Percentiles rank a stretch among this genome's conserved stretches.
phyloP scores from a whole-genome alignment of 2,797 vertebrate species.

The Picus viridis region DNA sequence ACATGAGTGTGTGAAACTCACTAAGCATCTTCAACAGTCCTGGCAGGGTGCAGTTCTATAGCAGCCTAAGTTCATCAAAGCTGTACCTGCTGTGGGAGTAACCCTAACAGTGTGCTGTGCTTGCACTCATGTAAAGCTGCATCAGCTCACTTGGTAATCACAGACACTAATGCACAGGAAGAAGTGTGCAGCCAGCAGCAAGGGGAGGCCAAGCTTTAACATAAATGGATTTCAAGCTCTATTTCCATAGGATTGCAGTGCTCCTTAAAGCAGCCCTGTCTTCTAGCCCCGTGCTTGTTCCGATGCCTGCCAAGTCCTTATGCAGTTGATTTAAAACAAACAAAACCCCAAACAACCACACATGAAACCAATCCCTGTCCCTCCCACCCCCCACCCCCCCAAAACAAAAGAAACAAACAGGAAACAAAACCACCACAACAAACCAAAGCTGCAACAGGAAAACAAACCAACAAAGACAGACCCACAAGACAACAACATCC shows the following conservation, averaged over 20 bases:
- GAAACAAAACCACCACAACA: no score
- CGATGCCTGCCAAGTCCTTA: background rate
- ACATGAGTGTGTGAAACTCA: background rate
- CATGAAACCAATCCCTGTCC: background rate
- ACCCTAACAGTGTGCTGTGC: rapidly evolving
- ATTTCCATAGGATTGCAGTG: background rate
- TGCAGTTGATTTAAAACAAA: background rate
- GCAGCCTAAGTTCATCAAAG: background rate
- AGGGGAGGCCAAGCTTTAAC: background rate
- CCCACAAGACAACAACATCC: background rate
- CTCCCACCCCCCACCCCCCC: no score
- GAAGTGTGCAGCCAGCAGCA: background rate
- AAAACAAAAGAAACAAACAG: no score
- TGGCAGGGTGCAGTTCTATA: background rate
- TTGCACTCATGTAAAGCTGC: background rate
- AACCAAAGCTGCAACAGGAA: no score
- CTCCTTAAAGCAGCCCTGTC: background rate
- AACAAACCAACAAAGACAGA: background rate
- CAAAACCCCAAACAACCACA: background rate
- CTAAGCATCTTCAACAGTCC: background rate
- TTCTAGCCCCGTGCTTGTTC: background rate
- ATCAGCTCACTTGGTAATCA: background rate
- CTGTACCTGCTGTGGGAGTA: background rate
- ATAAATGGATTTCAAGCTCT: background rate
- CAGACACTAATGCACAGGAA: background rate